Evolutionary conservation across 2,113 vertebrate genomes (phyloP), one percentile per base, ranked within the genome.

Genomic region (Bucco capensis): DNA sequence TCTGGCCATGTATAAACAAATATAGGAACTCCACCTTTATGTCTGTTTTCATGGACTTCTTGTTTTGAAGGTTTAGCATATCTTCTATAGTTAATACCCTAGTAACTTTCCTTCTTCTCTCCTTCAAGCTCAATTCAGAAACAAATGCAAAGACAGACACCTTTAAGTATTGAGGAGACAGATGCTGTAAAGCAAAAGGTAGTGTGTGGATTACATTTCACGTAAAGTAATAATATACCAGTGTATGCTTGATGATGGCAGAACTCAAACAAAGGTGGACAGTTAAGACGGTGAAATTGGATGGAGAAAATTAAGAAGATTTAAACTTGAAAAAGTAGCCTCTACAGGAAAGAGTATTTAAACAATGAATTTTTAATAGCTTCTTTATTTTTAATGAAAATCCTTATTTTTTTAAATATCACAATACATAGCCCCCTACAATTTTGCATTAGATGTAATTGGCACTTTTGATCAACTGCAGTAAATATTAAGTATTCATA

Each of bases 181-280:
- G 49, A 8, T 49, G 31, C 10, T 51, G 47, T 57, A 76, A 57
- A 24, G 49, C 37, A 37, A 30, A 86, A 82, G 21, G 2, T 1
- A 27, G 18, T 10, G 23, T 22, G 69, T 54, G 24, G 62, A 89
- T 80, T 47, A 88, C 22, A 37, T 81, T 83, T 85, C 76, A 75
- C 25, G 14, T 77, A 82, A 91, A 95, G 44, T 75, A 88, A 67
- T 89, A 49, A 87, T 40, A 54, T 38, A 42, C 11, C 70, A 74
- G 66, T 22, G 14, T 33, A 40, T 60, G 28, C 6, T 17, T 40
- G 21, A 71, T 94, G 76, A 88, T 44, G 17, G 35, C 33, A 77
- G 64, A 92, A 76, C 51, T 85, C 76, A 92, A 82, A 92, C 44
- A 75, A 93, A 93, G 83, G 33, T 82, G 33, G 38, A 62, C 82